A percentile compares a stretch with the other conserved stretches of the same genome.
phyloP scores from a whole-genome alignment of 2,113 vertebrate genomes.

The Gambusia holbrooki region DNA sequence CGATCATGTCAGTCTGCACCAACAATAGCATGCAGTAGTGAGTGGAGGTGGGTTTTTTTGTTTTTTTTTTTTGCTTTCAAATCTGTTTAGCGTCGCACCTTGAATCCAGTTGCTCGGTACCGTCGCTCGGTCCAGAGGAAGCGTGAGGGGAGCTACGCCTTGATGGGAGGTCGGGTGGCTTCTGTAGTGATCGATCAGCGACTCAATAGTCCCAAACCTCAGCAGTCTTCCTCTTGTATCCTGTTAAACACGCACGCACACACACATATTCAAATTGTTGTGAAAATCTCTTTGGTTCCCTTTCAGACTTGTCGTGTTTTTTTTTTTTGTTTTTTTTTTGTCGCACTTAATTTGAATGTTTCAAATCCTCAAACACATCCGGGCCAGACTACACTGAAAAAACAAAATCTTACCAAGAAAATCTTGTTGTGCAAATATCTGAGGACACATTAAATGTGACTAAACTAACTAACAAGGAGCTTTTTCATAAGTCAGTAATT shows the following conservation, averaged over 20 bases:
- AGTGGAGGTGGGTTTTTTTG: neutral
- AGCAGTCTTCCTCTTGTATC: conserved; percentile 12
- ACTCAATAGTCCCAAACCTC: conserved; percentile 57
- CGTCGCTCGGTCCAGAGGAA: conserved; percentile 64
- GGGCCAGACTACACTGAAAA: too few species aligned
- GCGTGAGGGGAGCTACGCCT: conserved; percentile 42
- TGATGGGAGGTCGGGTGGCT: neutral
- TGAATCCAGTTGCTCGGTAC: conserved; percentile 21
- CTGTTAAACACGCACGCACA: conserved; percentile 16
- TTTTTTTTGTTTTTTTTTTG: neutral
- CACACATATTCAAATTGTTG: too few species aligned
- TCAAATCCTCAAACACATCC: neutral
- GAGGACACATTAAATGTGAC: too few species aligned
- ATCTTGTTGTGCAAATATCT: too few species aligned
- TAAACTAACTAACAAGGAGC: too few species aligned
- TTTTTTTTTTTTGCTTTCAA: neutral
- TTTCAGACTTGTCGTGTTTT: neutral
- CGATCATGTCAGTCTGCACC: neutral
- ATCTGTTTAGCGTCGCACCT: conserved; percentile 45
- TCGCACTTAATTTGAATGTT: neutral
- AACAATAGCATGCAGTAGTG: neutral
- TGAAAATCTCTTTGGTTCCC: too few species aligned
- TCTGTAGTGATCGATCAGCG: conserved; percentile 60
- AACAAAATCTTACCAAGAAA: too few species aligned
- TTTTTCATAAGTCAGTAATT: too few species aligned